Percentiles rank a stretch among this genome's conserved stretches.
Evolutionary conservation across 2,797 vertebrate species (phyloP).

Genomic region (Chanos chanos): DNA sequence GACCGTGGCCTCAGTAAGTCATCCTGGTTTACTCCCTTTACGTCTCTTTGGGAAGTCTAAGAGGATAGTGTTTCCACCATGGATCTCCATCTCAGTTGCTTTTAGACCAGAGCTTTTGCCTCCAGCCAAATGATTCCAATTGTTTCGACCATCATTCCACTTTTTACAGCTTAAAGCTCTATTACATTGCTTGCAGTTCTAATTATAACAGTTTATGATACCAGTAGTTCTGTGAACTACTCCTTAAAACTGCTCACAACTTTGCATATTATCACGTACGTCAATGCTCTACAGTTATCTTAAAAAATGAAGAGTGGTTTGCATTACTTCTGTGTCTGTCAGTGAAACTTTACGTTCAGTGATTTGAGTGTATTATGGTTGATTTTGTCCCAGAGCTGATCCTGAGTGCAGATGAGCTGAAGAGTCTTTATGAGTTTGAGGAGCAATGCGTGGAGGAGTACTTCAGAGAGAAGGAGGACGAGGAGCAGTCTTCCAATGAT

Average conservation of each 20-base stretch:
- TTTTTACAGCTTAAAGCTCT: too few species aligned
- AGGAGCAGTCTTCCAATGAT: conserved; percentile 88
- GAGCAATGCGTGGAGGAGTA: conserved; percentile 96
- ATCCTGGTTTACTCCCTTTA: too few species aligned
- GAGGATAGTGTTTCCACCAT: conserved; percentile 67
- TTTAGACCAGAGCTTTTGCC: too few species aligned
- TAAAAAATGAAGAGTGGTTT: too few species aligned
- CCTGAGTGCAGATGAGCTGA: conserved; percentile 90
- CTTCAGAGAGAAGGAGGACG: conserved; percentile 91
- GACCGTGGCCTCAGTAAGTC: conserved; percentile 58
- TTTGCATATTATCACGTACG: background rate
- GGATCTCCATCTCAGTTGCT: too few species aligned
- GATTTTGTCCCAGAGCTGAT: conserved; percentile 77
- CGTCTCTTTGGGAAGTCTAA: too few species aligned
- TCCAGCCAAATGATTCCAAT: too few species aligned
- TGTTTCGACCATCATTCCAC: too few species aligned
- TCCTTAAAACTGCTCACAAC: background rate
- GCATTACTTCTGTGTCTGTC: too few species aligned
- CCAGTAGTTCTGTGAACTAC: background rate
- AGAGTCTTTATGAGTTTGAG: conserved; percentile 90
- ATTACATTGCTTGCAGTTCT: background rate
- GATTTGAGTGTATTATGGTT: conserved; percentile 6
- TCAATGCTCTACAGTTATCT: too few species aligned
- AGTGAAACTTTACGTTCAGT: too few species aligned
- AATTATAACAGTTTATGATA: background rate